These are phyloP conservation scores for Megathymus violae DNA, from an alignment of 1,140 invertebrate genomes.

Conservation along the genomic window DNA sequence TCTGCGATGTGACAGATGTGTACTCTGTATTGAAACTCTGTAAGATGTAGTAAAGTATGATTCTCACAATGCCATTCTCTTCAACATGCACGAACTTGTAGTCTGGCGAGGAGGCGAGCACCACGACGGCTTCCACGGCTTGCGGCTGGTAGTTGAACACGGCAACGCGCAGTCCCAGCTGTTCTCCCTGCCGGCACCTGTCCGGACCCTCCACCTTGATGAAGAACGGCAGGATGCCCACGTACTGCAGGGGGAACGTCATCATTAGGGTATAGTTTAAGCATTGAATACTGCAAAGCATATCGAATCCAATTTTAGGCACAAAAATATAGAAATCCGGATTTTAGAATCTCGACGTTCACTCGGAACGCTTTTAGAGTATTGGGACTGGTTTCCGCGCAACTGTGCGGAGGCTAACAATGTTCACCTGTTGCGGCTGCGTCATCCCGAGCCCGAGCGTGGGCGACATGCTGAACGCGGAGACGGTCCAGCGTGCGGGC, in stretches of 20 bases:
- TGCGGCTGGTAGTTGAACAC: conserved; percentile 97
- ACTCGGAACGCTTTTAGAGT: no score
- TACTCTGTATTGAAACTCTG: no score
- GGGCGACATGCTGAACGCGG: conserved; percentile 95
- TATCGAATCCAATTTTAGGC: no score
- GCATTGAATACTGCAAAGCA: no score
- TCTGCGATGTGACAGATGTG: no score
- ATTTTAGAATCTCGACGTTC: no score
- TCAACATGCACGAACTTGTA: conserved; percentile 98
- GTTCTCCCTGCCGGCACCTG: conserved; percentile 94
- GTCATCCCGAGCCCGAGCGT: conserved; percentile 93
- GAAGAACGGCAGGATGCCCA: conserved; percentile 95
- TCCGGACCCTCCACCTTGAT: conserved; percentile 97
- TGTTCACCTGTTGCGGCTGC: conserved; percentile 88
- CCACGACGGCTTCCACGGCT: conserved; percentile 93
- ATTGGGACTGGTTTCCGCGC: no score
- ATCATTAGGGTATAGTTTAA: no score
- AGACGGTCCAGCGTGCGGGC: conserved; percentile 94
- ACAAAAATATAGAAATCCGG: no score
- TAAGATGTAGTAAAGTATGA: neutral
- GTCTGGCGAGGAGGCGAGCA: conserved; percentile 92
- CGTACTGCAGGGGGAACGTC: conserved; percentile 84
- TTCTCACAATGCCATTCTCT: conserved; percentile 91
- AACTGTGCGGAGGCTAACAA: no score
- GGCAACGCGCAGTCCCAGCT: conserved; percentile 95